Evolutionary conservation across 2,113 vertebrate species (phyloP).

Genomic region (Syngnathus scovelli): DNA sequence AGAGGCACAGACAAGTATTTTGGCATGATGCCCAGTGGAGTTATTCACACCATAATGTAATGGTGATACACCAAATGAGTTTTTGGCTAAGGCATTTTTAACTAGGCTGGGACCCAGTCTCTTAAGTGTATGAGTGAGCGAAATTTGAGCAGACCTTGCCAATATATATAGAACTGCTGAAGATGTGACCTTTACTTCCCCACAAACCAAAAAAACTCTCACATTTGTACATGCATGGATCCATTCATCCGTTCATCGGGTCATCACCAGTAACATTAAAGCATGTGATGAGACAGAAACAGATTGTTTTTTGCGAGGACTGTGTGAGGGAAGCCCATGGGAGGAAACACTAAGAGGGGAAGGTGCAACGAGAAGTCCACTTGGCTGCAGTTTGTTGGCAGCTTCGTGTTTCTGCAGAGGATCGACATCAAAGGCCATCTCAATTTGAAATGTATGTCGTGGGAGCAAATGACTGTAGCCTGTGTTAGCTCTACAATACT

Average conservation of each 20-base stretch:
- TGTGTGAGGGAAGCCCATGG: constrained; percentile 18
- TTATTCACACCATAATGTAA: constrained; percentile 54
- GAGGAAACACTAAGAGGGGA: constrained; percentile 12
- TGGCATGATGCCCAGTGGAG: constrained; percentile 36
- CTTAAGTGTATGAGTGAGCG: constrained; percentile 17
- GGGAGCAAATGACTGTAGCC: constrained; percentile 15
- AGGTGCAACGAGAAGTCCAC: constrained; percentile 29
- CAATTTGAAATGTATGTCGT: constrained; percentile 24
- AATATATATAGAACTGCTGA: constrained; percentile 58
- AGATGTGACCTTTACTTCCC: constrained; percentile 54
- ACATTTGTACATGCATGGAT: not conserved
- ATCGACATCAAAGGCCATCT: constrained; percentile 46
- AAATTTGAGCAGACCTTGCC: constrained; percentile 44
- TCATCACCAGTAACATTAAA: constrained; percentile 24
- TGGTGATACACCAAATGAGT: constrained; percentile 36
- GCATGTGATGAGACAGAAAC: constrained; percentile 41
- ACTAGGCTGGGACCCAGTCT: constrained; percentile 23
- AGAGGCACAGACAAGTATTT: not conserved
- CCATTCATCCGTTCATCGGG: no score
- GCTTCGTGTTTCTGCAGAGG: constrained; percentile 42
- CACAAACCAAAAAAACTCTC: constrained; percentile 9
- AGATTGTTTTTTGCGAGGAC: constrained; percentile 23
- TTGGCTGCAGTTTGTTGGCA: constrained; percentile 39
- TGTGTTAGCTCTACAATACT: not conserved
- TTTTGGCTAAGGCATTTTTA: constrained; percentile 27